Conservation (phyloP, 2,113 vertebrate species). For the Micronycteris hirsuta region DNA sequence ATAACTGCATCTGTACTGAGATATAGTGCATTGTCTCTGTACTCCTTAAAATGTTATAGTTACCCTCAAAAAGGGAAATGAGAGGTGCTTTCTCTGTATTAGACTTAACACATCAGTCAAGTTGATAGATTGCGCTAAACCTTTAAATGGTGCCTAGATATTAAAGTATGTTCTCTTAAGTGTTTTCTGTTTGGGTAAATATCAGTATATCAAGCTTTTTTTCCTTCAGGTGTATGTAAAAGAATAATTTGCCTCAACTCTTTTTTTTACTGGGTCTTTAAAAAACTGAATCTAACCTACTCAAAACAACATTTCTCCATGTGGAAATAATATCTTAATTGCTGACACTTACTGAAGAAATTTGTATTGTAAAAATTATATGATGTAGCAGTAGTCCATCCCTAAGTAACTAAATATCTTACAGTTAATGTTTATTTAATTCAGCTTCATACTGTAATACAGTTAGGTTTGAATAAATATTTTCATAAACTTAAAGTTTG, state of each 20-base stretch:
- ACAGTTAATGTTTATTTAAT: constrained; percentile 81
- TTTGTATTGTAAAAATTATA: constrained; percentile 68
- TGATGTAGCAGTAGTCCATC: constrained; percentile 75
- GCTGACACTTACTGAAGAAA: constrained; percentile 57
- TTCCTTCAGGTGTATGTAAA: constrained; percentile 43
- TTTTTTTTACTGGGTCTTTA: constrained; percentile 58
- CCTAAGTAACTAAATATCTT: constrained; percentile 77
- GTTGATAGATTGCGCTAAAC: constrained; percentile 44
- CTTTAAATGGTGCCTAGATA: constrained; percentile 70
- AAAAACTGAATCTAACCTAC: constrained; percentile 39
- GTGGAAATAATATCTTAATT: constrained; percentile 59
- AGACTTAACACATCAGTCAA: constrained; percentile 39
- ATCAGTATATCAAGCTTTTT: constrained; percentile 54
- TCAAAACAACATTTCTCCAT: constrained; percentile 21
- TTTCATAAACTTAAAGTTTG: constrained; percentile 75
- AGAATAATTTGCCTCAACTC: constrained; percentile 45
- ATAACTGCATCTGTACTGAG: not conserved
- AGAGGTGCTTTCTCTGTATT: constrained; percentile 69
- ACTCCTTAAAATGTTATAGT: constrained; percentile 13
- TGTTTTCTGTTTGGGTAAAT: constrained; percentile 59
- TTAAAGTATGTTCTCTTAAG: constrained; percentile 65
- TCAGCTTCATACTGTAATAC: constrained; percentile 74
- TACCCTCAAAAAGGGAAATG: constrained; percentile 44
- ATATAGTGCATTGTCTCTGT: constrained; percentile 21
- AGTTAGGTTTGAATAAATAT: constrained; percentile 83